These are phyloP conservation scores for Fulmarus glacialis DNA, from an alignment of 2,113 vertebrate genomes.

Conservation along the genomic window DNA sequence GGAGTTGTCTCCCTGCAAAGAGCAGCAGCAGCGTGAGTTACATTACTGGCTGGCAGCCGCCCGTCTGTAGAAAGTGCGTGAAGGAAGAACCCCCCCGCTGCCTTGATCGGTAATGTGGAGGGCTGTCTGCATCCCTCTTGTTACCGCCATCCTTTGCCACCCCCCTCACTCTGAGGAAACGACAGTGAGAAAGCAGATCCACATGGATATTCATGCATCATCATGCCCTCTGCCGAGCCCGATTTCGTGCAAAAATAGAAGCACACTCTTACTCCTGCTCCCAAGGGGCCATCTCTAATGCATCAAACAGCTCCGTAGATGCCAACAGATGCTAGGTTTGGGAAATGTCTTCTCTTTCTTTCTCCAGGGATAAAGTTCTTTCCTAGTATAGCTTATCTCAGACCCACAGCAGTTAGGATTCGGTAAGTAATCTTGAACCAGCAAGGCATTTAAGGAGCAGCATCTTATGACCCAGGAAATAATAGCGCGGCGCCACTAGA, in stretches of 20 bases:
- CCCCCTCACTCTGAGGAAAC: not conserved
- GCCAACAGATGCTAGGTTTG: not conserved
- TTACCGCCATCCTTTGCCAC: not conserved
- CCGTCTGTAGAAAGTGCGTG: not conserved
- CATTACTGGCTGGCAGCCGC: not conserved
- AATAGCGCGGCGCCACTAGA: not conserved
- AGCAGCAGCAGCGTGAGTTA: not conserved
- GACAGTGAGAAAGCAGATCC: not conserved
- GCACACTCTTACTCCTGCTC: not conserved
- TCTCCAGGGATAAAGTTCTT: not conserved
- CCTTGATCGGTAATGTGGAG: not conserved
- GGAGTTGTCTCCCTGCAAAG: not conserved
- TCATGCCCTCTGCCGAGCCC: not conserved
- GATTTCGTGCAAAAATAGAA: slow-evolving; percentile 59
- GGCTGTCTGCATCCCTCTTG: not conserved
- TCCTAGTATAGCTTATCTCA: not conserved
- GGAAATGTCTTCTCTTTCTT: not conserved
- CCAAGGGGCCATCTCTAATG: not conserved
- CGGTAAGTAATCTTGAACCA: not conserved
- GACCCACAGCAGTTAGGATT: not conserved
- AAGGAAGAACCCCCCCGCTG: not conserved
- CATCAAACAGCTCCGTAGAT: not conserved
- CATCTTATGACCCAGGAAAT: not conserved
- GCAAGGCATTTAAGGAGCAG: not conserved
- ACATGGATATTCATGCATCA: not conserved